Evolutionary conservation across 2,797 vertebrate genomes (phyloP), one percentile per base, ranked within the genome.

Genomic region (Champsocephalus gunnari): DNA sequence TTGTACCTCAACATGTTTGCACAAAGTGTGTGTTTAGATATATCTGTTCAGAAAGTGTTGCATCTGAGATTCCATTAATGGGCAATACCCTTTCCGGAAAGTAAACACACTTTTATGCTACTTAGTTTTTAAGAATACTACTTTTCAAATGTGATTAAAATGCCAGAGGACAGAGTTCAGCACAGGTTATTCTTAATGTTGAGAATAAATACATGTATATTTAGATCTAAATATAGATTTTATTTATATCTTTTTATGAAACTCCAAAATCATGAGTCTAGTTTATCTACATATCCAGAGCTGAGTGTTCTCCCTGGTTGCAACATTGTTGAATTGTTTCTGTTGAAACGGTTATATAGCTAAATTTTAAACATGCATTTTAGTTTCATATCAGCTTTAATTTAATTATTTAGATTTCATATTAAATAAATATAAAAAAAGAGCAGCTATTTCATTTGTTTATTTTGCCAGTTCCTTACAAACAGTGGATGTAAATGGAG

Each of bases 181-280:
- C 28, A 45, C 11, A 32, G 9, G 43, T 38, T 45, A 38, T 8
- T 34, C 43, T 58, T 56, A 8, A 59, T 48, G 57, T 19, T 57
- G 1, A 24, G 17, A 47, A 65, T 53, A 49, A 32, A 73, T 6
- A n/a, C 19, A 19, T 62, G n/a, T 19, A 53, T 44, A 57, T 64
- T 61, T 3, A 61, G 12, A 16, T 70, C 1, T 12, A 17, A 38
- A 54, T 55, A 7, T 14, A 51, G 1, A 34, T 47, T 28, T 55
- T 3, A 12, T 28, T 28, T 4, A 28, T 28, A 28, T 28, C 11
- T 38, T 45, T 21, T 9, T 8, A 54, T 38, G 55, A 77, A 83
- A 59, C 59, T 60, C 68, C 0, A 34, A 78, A 76, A 71, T 79
- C 80, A 83, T 80, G 61, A 54, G 61, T 41, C 38, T 12, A 17